Percentiles rank a stretch among this genome's conserved stretches.
These are phyloP conservation scores for Catocala fraxini DNA, from an alignment of 2,888 invertebrate species.

Conservation along the genomic window DNA sequence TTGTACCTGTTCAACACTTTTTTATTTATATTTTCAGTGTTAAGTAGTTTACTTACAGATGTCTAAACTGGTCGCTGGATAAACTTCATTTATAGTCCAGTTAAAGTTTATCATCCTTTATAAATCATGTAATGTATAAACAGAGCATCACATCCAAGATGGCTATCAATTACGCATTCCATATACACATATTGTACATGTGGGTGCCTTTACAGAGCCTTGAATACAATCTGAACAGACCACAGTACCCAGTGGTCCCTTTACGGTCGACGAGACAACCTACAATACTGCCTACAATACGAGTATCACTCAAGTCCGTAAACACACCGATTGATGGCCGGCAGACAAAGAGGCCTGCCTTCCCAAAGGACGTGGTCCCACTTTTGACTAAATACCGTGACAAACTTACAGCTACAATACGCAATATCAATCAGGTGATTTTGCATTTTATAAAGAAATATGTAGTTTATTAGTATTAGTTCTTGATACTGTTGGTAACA, in stretches of 20 bases:
- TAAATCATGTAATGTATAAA: neutral
- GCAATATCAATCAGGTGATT: too few relatives aligned
- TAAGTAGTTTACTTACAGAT: too few relatives aligned
- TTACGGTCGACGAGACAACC: slow-evolving; percentile 26
- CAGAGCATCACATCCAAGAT: neutral
- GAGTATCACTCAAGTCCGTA: slow-evolving; percentile 24
- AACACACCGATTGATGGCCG: slow-evolving; percentile 26
- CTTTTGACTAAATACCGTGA: too few relatives aligned
- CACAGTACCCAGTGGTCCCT: slow-evolving; percentile 7
- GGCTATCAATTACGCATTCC: neutral
- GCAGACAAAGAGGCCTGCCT: slow-evolving; percentile 22
- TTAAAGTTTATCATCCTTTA: too few relatives aligned
- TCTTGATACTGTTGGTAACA: too few relatives aligned
- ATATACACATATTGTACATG: neutral
- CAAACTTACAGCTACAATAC: too few relatives aligned
- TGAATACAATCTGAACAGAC: neutral
- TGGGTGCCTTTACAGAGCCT: neutral
- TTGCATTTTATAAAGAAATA: too few relatives aligned
- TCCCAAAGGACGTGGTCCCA: slow-evolving; percentile 1
- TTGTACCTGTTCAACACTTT: too few relatives aligned
- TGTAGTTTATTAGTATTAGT: too few relatives aligned
- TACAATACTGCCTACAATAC: slow-evolving; percentile 17
- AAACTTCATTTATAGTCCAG: too few relatives aligned
- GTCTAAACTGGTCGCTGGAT: too few relatives aligned
- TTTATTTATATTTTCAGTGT: too few relatives aligned